phyloP scores from a whole-genome alignment of 2,113 vertebrate genomes.

The Uria lomvia region DNA sequence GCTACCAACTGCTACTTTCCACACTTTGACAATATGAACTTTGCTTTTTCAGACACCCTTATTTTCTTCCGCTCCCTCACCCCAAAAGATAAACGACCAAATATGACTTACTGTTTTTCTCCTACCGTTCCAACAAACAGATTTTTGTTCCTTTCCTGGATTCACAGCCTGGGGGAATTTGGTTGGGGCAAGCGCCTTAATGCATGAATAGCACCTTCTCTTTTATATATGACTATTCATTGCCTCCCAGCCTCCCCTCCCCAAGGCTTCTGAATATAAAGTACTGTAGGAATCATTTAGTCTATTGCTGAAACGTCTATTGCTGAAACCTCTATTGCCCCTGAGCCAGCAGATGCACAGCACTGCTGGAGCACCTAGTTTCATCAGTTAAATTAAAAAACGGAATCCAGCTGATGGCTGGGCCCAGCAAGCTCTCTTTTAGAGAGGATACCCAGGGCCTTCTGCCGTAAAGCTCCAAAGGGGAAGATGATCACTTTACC shows the following conservation, averaged over 20 bases:
- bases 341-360: not conserved
- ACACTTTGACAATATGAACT: not conserved
- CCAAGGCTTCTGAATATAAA: not conserved
- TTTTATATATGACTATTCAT: not conserved
- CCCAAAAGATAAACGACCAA: not conserved
- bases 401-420: not conserved
- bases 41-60: not conserved
- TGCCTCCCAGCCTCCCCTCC: not conserved
- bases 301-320: not conserved
- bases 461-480: not conserved
- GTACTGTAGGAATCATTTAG: not conserved
- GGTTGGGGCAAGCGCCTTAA: not conserved
- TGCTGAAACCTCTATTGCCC: not conserved
- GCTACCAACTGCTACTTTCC: not conserved
- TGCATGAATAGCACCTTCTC: not conserved
- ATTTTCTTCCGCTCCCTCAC: not conserved
- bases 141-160: not conserved
- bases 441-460: not conserved
- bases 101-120: not conserved
- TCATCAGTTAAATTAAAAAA: not conserved
- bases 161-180: not conserved
- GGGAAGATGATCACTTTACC: constrained; percentile 31
- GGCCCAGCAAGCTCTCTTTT: not conserved
- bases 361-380: not conserved
- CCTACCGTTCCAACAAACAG: not conserved